Evolutionary conservation across 2,888 invertebrate species (phyloP).

Genomic region (Timema cristinae): DNA sequence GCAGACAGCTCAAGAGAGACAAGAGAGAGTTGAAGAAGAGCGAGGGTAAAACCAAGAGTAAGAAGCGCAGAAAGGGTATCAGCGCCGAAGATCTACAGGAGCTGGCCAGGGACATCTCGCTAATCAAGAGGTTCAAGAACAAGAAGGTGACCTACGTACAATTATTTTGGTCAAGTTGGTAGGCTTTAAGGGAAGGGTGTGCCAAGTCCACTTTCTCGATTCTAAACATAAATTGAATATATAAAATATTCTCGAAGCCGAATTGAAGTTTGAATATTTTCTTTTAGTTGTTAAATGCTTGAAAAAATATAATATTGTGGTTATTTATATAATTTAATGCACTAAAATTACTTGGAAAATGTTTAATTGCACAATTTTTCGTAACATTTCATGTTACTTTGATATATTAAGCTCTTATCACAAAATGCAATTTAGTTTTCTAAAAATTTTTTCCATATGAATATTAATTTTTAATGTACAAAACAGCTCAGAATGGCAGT

Average conservation of each 20-base stretch:
- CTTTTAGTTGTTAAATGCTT: background rate
- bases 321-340: too few species aligned
- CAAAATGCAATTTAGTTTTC: too few species aligned
- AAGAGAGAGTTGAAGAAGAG: constrained; percentile 57
- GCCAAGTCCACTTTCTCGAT: background rate
- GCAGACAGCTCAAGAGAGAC: constrained; percentile 48
- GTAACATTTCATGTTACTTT: too few species aligned
- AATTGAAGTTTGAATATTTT: too few species aligned
- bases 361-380: too few species aligned
- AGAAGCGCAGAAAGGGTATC: constrained; percentile 51
- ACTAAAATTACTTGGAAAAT: too few species aligned
- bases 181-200: background rate
- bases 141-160: constrained; percentile 55
- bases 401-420: too few species aligned
- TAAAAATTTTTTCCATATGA: too few species aligned
- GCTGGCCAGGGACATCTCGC: constrained; percentile 70
- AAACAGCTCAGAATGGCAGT: too few species aligned
- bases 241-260: background rate
- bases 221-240: background rate
- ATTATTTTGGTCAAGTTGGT: background rate
- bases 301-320: background rate
- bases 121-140: constrained; percentile 82
- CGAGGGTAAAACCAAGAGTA: constrained; percentile 41
- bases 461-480: too few species aligned
- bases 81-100: constrained; percentile 72